Percentiles rank a stretch among this genome's conserved stretches.
Evolutionary conservation across 2,113 vertebrate genomes (phyloP).

Genomic region (Etheostoma cragini): DNA sequence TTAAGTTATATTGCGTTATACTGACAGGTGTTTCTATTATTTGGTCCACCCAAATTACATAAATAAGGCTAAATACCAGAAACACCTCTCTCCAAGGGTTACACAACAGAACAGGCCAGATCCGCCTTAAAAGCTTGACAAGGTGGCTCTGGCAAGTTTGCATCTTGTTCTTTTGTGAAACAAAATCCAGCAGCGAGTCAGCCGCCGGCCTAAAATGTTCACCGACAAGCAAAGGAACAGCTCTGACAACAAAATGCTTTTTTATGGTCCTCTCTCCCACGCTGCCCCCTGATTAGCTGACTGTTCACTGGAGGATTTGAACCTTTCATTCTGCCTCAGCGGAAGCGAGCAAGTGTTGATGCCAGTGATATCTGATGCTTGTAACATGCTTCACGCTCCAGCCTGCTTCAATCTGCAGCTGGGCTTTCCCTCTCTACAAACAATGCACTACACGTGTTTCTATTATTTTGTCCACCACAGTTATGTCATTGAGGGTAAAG

Average conservation of each 20-base stretch:
- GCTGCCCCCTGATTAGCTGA: background rate
- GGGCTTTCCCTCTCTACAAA: slow-evolving; percentile 25
- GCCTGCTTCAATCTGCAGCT: slow-evolving; percentile 32
- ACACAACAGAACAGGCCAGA: too few species aligned
- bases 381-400: background rate
- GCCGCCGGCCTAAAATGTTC: background rate
- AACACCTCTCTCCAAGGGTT: too few species aligned
- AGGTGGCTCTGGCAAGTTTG: too few species aligned
- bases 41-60: too few species aligned
- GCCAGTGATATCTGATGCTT: slow-evolving; percentile 5
- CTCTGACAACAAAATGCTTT: background rate
- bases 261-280: background rate
- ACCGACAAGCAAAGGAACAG: background rate
- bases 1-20: too few species aligned
- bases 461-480: too few species aligned
- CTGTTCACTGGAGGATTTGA: background rate
- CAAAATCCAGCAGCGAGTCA: background rate
- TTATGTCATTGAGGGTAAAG: too few species aligned
- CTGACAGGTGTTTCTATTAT: slow-evolving; percentile 43
- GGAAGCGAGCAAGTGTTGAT: slow-evolving; percentile 34
- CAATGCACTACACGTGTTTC: slow-evolving; percentile 54
- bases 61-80: too few species aligned
- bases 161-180: too few species aligned
- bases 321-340: slow-evolving; percentile 34
- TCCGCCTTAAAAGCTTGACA: too few species aligned